Conservation (phyloP, 2,113 vertebrate species). For the Pithys albifrons region DNA sequence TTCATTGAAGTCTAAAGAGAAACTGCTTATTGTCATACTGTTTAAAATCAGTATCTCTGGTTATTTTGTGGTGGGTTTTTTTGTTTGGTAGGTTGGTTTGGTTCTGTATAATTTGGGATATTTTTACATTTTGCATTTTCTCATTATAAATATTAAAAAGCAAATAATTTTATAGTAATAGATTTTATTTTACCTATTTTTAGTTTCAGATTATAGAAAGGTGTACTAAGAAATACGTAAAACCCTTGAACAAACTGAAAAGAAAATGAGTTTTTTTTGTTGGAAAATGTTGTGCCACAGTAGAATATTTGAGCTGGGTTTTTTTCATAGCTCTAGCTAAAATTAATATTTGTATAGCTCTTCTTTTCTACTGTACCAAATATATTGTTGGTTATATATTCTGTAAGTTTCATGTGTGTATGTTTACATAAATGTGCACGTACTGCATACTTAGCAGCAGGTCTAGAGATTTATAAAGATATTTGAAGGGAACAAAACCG, state of each 20-base stretch:
- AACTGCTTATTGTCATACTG: not conserved
- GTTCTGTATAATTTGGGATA: no score
- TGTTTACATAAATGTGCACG: not conserved
- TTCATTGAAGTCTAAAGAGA: not conserved
- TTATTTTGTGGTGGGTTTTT: not conserved
- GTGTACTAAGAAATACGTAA: not conserved
- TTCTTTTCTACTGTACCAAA: not conserved
- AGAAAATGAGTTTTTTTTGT: not conserved
- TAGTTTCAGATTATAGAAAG: not conserved
- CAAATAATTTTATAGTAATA: not conserved
- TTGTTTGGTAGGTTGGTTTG: not conserved
- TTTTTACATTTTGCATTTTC: not conserved
- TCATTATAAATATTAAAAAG: not conserved
- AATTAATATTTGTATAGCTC: not conserved
- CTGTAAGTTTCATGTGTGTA: not conserved
- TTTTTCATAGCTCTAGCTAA: not conserved
- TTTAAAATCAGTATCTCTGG: not conserved
- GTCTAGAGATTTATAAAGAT: not conserved
- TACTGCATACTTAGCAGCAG: not conserved
- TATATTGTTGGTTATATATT: rapidly evolving
- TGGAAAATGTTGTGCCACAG: not conserved
- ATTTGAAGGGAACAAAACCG: not conserved
- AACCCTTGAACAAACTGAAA: not conserved
- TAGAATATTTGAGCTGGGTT: not conserved
- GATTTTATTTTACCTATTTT: not conserved